Base-by-base conservation (phyloP, 1,140 invertebrate genomes). In the Leptinotarsa lineolata region DNA sequence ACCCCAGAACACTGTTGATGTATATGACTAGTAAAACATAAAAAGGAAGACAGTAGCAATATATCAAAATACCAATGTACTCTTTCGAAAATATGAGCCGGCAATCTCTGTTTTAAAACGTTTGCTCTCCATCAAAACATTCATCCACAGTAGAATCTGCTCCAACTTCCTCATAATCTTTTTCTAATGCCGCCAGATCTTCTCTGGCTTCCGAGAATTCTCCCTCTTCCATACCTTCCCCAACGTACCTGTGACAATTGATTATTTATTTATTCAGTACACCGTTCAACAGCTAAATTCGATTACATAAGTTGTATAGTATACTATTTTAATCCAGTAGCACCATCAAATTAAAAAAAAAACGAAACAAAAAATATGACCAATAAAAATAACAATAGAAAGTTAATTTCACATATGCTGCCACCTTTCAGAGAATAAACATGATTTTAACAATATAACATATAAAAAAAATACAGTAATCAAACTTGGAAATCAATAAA, bases 151-250 rank as follows among this genome's bases (percentile, higher is more conserved):
- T 4, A 39, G 30, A 39, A 8, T 79, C 72, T 15, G 18, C 12
- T 13, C 72, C 67, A 21, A 91, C 89, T 80, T 90, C 88, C 79
- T 89, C 88, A 79, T 89, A 89, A 81, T 93, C 92, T 83, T 91
- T 92, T 83, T 93, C 91, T 3, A 93, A 85, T 8, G 92, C 91
- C 4, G 93, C 92, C 78, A 94, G 83, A 86, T 95, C 92, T 85
- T 95, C 93, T 60, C 94, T 90, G 1, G 94, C 93, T 80, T 95
- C 94, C 3, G 88, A 89, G 86, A 95, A 95, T 83, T 94, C 93
- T 44, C 90, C 91, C 85, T 93, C 89, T 79, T 91, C 90, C 90
- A 92, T 92, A 72, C 92, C 91, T 83, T 94, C 92, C 2, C 91
- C 85, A 0, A 90, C 88, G 82, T 92, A 93, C 71, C 71, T 72